Conservation (phyloP, 1,140 invertebrate genomes). For the Penaeus japonicus region DNA sequence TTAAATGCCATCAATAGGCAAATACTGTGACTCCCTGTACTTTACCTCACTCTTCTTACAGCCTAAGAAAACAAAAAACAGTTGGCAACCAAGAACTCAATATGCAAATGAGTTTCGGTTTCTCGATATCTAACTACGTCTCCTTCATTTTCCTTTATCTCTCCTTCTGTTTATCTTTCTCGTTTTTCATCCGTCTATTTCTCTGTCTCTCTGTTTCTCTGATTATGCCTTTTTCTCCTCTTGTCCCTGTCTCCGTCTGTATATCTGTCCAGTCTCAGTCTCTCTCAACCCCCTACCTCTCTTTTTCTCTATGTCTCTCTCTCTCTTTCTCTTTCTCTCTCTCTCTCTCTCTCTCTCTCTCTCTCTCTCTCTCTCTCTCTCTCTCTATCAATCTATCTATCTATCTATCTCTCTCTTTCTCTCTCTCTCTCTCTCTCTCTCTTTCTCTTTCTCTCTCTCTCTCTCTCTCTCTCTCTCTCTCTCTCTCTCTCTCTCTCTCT, state of each 20-base stretch:
- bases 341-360: neutral
- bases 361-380: neutral
- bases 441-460: slow-evolving; percentile 17
- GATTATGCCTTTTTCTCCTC: neutral
- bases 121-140: too few relatives aligned
- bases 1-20: too few relatives aligned
- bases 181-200: neutral
- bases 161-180: neutral
- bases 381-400: neutral
- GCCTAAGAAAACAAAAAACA: too few relatives aligned
- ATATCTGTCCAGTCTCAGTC: neutral
- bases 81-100: too few relatives aligned
- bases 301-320: neutral
- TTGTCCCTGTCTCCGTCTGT: neutral
- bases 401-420: neutral
- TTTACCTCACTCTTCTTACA: too few relatives aligned
- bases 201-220: neutral
- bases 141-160: neutral
- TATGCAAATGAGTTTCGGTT: too few relatives aligned
- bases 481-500: neutral
- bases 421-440: neutral
- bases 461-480: neutral
- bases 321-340: neutral
- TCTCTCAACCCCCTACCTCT: neutral
- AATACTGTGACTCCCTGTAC: too few relatives aligned